Percentiles rank a stretch among this genome's conserved stretches.
Conservation (phyloP, 1,140 invertebrate genomes). For the Bombus sibiricus region DNA sequence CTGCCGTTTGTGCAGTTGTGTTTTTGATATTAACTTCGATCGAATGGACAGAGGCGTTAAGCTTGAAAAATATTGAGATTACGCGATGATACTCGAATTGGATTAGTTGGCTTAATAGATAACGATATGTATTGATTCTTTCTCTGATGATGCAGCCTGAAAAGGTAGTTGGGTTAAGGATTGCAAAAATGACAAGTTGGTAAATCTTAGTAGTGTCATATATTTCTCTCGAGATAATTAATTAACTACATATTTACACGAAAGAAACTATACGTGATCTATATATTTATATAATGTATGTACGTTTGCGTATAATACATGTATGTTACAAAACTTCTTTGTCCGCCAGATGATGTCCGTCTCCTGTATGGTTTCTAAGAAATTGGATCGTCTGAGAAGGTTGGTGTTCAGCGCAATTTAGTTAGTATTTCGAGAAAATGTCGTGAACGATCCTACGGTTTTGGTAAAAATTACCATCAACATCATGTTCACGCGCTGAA, state of each 20-base stretch:
- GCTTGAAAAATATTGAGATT: not conserved
- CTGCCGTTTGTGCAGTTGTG: not conserved
- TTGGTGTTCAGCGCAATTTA: not conserved
- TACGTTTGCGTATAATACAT: conserved; percentile 18
- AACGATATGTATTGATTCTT: no score
- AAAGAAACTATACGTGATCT: conserved; percentile 51
- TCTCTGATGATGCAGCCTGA: not conserved
- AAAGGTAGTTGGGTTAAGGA: accelerated
- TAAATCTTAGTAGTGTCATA: conserved; percentile 57
- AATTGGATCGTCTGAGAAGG: conserved; percentile 14
- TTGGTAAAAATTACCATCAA: not conserved
- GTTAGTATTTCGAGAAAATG: not conserved
- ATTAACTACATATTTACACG: conserved; percentile 78
- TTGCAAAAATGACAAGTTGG: not conserved
- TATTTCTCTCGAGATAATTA: conserved; percentile 68
- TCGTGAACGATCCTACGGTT: not conserved
- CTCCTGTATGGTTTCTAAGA: conserved; percentile 2
- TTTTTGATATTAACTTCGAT: not conserved
- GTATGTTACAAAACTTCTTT: conserved; percentile 70
- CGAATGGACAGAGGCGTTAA: not conserved
- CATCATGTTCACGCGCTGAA: not conserved
- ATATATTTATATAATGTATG: conserved; percentile 43
- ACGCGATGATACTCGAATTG: not conserved
- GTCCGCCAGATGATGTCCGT: conserved; percentile 16
- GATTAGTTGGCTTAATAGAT: not conserved